Base-by-base conservation (phyloP, 2,113 vertebrate species). In the Sinocyclocheilus anophthalmus region DNA sequence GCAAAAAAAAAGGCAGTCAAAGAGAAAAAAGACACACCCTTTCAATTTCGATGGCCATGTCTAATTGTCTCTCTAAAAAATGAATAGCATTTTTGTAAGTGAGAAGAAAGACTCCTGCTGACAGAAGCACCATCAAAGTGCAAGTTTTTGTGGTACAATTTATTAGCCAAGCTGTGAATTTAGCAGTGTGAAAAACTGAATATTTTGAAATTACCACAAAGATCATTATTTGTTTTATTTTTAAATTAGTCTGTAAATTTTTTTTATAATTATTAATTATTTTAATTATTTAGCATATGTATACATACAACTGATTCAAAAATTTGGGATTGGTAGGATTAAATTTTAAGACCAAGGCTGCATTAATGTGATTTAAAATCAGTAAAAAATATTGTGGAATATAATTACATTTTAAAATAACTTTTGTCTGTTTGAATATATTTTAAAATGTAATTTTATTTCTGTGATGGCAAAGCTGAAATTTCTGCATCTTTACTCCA, bases 61-160 rank as follows among this genome's bases (percentile, higher is more conserved):
- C 94, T 94, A 95, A 95, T 94, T 93, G 91, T 91, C 91, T 80
- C 89, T 84, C 86, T 92, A 86, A 92, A 90, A 93, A 94, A 93
- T 94, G 93, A 94, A 94, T 87, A 87, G 91, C 37, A 87, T 91
- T 93, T 93, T 92, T 93, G 91, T 93, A 84, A 85, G 82, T 45
- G 79, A 89, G 90, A 92, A 92, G 88, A 91, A 84, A 88, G 91
- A 83, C 91, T 90, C 92, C 90, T 78, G 88, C 85, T 90, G 92
- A 91, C 89, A 85, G 85, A 91, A 92, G 92, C 91, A 90, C 91
- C 92, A 90, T 92, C 91, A 92, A 92, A 92, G 87, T 92, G 86
- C 89, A 89, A 16, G 88, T 91, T 92, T 92, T 89, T 86, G 87
- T 79, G 89, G 75, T 90, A 90, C 91, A 87, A 82, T 86, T 81